Evolutionary conservation across 2,797 vertebrate genomes (phyloP).

Genomic region (Lerista edwardsae): DNA sequence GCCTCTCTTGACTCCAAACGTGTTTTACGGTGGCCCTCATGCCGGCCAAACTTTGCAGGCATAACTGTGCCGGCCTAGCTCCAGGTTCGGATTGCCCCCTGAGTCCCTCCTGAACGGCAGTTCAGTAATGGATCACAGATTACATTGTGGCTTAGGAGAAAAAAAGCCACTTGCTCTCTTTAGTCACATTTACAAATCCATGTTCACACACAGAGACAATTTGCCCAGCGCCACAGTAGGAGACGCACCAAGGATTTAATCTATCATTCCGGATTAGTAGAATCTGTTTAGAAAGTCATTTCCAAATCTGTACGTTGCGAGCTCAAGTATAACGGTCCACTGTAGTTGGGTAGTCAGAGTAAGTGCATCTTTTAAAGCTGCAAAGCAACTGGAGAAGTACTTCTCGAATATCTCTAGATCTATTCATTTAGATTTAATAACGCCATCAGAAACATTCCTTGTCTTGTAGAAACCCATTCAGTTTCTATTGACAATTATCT

Average conservation of each 20-base stretch:
- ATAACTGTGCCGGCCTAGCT: too few relatives aligned
- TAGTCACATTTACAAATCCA: conserved; percentile 2
- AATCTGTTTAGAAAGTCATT: conserved; percentile 46
- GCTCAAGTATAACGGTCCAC: neutral
- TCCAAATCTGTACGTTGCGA: neutral
- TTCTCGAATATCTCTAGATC: neutral
- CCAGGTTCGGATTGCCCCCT: too few relatives aligned
- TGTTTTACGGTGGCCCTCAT: too few relatives aligned
- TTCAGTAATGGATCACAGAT: conserved; percentile 24
- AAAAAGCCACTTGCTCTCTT: neutral
- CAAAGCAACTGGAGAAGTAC: neutral
- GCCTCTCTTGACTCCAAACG: too few relatives aligned
- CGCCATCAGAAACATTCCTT: too few relatives aligned
- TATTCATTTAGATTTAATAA: too few relatives aligned
- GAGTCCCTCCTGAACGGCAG: neutral
- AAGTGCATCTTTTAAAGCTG: neutral
- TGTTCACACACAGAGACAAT: conserved; percentile 12
- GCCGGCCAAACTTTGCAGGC: too few relatives aligned
- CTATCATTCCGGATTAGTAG: conserved; percentile 56
- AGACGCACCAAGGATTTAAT: conserved; percentile 32
- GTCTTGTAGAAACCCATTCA: too few relatives aligned
- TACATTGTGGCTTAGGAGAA: conserved; percentile 34
- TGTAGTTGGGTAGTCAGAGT: neutral
- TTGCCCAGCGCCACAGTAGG: conserved; percentile 20
- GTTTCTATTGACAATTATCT: too few relatives aligned